Conservation (phyloP, 1,140 invertebrate genomes). For the Coptotermes formosanus region DNA sequence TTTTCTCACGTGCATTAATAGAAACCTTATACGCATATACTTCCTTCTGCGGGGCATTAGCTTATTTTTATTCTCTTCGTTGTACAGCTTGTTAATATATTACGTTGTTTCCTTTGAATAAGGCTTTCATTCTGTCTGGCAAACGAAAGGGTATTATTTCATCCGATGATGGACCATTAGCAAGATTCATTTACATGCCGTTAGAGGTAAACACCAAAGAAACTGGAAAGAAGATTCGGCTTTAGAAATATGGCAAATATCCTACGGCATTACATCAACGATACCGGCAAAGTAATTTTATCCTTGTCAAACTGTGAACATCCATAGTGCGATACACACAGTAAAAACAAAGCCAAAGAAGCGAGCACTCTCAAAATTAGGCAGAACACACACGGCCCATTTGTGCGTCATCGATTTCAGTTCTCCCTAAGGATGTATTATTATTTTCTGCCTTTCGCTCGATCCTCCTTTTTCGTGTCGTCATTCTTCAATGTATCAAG, state of each 20-base stretch:
- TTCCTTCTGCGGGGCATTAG: background rate
- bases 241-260: background rate
- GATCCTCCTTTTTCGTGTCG: background rate
- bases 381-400: background rate
- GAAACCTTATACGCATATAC: background rate
- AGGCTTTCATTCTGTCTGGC: background rate
- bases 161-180: background rate
- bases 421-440: background rate
- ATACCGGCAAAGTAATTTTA: background rate
- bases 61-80: background rate
- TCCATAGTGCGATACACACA: background rate
- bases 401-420: background rate
- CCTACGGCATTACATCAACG: background rate
- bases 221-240: background rate
- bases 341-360: background rate
- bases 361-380: background rate
- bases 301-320: constrained; percentile 10
- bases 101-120: background rate
- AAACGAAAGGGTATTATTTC: background rate
- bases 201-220: background rate
- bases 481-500: constrained; percentile 7
- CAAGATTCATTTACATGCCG: background rate
- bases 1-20: background rate
- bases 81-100: background rate
- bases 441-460: background rate